Evolutionary conservation across 2,113 vertebrate genomes (phyloP).

Genomic region (Rana temporaria): DNA sequence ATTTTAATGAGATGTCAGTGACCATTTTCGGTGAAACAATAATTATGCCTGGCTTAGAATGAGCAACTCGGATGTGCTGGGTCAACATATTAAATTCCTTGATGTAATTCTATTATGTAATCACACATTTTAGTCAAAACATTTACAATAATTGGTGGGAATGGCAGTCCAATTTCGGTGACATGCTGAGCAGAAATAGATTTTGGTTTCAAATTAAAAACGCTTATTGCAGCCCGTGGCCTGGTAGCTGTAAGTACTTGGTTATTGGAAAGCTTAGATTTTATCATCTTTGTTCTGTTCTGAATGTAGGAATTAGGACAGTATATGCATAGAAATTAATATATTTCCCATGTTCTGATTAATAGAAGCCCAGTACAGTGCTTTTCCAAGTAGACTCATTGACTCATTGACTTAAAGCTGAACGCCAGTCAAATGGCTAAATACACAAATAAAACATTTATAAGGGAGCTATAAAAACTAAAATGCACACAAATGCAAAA

Average conservation of each 20-base stretch:
- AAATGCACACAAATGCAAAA: too few relatives aligned
- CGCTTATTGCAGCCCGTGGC: constrained; percentile 12
- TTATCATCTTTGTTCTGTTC: too few relatives aligned
- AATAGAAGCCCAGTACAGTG: too few relatives aligned
- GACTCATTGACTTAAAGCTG: too few relatives aligned
- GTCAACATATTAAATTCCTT: constrained; percentile 39
- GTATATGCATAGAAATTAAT: too few relatives aligned
- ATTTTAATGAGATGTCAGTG: constrained; percentile 33
- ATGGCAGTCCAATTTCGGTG: neutral
- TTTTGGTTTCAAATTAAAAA: constrained; percentile 32
- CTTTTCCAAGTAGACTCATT: too few relatives aligned
- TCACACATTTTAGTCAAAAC: constrained; percentile 24
- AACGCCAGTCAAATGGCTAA: too few relatives aligned
- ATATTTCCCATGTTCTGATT: too few relatives aligned
- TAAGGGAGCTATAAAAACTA: too few relatives aligned
- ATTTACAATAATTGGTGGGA: constrained; percentile 30
- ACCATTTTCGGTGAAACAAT: neutral
- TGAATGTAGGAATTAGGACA: too few relatives aligned
- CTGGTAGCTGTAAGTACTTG: constrained; percentile 4
- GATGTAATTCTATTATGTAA: constrained; percentile 13
- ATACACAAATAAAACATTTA: too few relatives aligned
- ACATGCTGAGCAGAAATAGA: constrained; percentile 1
- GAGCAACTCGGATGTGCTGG: neutral
- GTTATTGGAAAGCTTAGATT: neutral
- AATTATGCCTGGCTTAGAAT: constrained; percentile 1